phyloP scores from a whole-genome alignment of 2,797 vertebrate genomes.

The Pristis pectinata region DNA sequence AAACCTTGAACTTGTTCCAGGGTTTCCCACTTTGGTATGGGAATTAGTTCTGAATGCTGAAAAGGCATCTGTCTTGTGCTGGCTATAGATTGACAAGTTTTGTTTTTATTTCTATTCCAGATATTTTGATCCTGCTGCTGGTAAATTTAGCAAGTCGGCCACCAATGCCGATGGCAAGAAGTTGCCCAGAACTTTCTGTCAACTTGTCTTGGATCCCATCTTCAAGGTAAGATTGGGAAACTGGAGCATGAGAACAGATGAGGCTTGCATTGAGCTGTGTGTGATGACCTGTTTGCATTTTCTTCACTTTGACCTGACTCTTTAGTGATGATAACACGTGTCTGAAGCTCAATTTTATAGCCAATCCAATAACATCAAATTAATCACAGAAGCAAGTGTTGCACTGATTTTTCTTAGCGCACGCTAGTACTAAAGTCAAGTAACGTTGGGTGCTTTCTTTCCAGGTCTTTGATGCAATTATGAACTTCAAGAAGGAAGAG shows the following conservation, averaged over 20 bases:
- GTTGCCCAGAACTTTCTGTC: constrained; percentile 73
- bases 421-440: not conserved
- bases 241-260: not conserved
- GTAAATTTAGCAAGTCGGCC: constrained; percentile 73
- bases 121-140: constrained; percentile 68
- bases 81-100: no score
- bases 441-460: constrained; percentile 21
- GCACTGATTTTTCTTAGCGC: no score
- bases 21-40: not conserved
- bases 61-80: not conserved
- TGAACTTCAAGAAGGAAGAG: constrained; percentile 89
- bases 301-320: constrained; percentile 99
- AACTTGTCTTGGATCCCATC: constrained; percentile 84
- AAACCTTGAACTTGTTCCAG: not conserved
- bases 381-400: no score
- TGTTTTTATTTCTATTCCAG: constrained; percentile 47
- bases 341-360: constrained; percentile 49
- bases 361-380: no score
- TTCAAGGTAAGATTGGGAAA: constrained; percentile 67
- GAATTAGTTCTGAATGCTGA: not conserved
- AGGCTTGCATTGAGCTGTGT: constrained; percentile 40
- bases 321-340: constrained; percentile 67
- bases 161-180: constrained; percentile 66
- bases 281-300: constrained; percentile 72
- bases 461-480: constrained; percentile 87